Evolutionary conservation across 1,140 invertebrate species (phyloP).

Genomic region (Solenopsis fugax): DNA sequence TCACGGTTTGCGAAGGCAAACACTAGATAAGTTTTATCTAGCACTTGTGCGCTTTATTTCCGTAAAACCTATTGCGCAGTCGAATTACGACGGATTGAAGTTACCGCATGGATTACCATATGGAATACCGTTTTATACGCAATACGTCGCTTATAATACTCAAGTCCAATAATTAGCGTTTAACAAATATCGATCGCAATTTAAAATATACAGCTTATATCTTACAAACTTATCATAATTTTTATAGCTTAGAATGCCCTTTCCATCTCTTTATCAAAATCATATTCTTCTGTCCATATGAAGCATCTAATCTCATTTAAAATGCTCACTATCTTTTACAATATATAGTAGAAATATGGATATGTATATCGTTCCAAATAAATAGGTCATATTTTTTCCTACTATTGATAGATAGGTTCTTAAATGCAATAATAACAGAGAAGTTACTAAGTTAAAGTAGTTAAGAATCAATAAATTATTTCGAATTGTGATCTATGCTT

Average conservation of each 20-base stretch:
- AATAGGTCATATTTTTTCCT: background rate
- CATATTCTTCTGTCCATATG: background rate
- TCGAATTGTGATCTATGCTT: background rate
- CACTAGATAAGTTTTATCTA: slow-evolving; percentile 57
- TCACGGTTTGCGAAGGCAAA: background rate
- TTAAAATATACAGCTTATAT: slow-evolving; percentile 10
- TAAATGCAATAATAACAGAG: background rate
- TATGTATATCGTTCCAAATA: background rate
- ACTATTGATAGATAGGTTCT: background rate
- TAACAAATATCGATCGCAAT: background rate
- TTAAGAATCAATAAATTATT: background rate
- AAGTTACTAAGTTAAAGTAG: too few species aligned
- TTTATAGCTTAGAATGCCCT: background rate
- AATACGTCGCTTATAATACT: background rate
- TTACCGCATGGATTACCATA: background rate
- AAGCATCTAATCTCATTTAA: background rate
- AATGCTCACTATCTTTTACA: background rate
- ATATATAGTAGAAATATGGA: background rate
- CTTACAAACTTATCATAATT: background rate
- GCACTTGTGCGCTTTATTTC: background rate
- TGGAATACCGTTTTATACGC: background rate
- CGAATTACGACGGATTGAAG: background rate
- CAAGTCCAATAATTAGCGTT: background rate
- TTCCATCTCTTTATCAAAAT: background rate
- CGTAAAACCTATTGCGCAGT: background rate